Conservation (phyloP, 2,113 vertebrate species). For the Nothobranchius furzeri region DNA sequence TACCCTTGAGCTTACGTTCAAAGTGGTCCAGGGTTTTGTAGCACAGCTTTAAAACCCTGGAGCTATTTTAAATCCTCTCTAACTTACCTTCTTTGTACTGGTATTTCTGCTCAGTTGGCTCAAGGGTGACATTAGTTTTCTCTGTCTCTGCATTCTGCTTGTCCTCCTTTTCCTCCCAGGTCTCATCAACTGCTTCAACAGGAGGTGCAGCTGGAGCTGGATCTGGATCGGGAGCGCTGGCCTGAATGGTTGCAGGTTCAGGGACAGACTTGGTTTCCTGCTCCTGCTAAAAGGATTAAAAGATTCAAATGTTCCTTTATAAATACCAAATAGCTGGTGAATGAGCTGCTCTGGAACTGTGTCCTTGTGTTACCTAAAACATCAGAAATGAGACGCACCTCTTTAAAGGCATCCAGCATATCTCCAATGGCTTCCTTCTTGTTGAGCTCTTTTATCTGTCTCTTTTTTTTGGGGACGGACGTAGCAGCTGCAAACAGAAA, state of each 20-base stretch:
- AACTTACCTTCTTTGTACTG: conserved; percentile 90
- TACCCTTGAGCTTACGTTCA: too few relatives aligned
- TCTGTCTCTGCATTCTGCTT: conserved; percentile 87
- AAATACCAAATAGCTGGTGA: neutral
- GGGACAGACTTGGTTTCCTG: conserved; percentile 60
- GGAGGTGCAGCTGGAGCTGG: conserved; percentile 52
- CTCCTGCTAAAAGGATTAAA: conserved; percentile 53
- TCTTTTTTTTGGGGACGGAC: conserved; percentile 93
- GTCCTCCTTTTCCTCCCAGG: conserved; percentile 94
- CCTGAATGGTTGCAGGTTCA: conserved; percentile 66
- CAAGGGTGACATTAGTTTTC: conserved; percentile 66
- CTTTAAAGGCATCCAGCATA: conserved; percentile 95
- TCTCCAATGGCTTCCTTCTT: conserved; percentile 92
- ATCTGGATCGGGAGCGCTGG: conserved; percentile 45
- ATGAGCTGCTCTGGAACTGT: neutral
- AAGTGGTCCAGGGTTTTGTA: too few relatives aligned
- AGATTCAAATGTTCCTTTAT: neutral
- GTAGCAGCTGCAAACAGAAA: conserved; percentile 76
- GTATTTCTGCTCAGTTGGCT: conserved; percentile 85
- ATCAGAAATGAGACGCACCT: conserved; percentile 77
- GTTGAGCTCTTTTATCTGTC: conserved; percentile 91
- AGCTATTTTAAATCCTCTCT: too few relatives aligned
- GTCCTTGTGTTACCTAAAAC: too few relatives aligned
- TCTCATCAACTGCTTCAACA: conserved; percentile 84
- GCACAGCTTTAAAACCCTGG: too few relatives aligned